Evolutionary conservation across 2,113 vertebrate genomes (phyloP), one percentile per base, ranked within the genome.

Genomic region (Nyctereutes procyonoides): DNA sequence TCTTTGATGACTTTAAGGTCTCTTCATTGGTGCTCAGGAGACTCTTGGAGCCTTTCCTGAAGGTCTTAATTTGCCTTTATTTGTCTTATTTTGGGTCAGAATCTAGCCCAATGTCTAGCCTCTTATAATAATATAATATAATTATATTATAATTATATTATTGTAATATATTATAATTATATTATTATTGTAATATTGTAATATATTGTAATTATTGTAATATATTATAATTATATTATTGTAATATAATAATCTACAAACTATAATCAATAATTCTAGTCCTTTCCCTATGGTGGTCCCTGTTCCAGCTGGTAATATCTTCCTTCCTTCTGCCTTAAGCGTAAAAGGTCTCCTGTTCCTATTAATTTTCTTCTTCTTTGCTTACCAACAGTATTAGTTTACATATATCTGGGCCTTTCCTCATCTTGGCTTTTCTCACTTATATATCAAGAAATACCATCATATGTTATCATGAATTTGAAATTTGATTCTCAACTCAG

Each of bases 401-500:
- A 88, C 16, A 58, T 55, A 9, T 65, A 89, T 95, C 58, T 90
- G 65, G 1, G 2, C 65, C 92, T 77, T 58, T 11, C 13, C 28
- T 88, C n/a, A 28, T 69, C 14, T 8, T 88, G 19, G 5, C 24
- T 90, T 96, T 96, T 94, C 81, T 88, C 16, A 55, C 56, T 87
- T 20, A 51, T 30, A 6, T 32, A 24, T 65, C 14, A 71, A 30
- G 43, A 88, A 84, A 24, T 77, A 38, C n/a, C 32, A 89, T 82
- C 63, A 55, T 84, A 53, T 60, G 19, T 53, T 63, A 9, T 28
- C 51, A 96, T 86, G 3, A 89, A 92, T 93, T 89, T 84, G 51
- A 93, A 96, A 74, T 60, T 67, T 48, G 48, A 65, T 86, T 96
- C n/a, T 94, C 65, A 85, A 63, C 60, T 88, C 48, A 97, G 85